Percentiles rank a stretch among this genome's conserved stretches.
Conservation (phyloP, 2,113 vertebrate genomes). For the Brevimyrus niger region DNA sequence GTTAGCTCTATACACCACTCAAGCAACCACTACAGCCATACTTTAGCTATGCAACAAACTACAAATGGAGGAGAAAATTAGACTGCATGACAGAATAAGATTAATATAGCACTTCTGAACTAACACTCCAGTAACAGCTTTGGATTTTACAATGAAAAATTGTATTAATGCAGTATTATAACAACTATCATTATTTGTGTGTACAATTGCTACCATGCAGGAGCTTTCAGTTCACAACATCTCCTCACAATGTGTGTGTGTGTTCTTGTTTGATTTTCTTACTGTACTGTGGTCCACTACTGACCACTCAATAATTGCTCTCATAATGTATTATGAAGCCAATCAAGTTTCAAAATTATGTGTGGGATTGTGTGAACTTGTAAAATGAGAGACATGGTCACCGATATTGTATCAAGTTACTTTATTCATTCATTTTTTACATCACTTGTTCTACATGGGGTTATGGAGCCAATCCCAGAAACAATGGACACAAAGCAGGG, state of each 20-base stretch:
- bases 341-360: background rate
- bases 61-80: background rate
- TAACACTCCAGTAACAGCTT: background rate
- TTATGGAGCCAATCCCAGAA: background rate
- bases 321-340: background rate
- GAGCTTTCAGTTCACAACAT: no score
- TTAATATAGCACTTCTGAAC: background rate
- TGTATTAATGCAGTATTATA: no score
- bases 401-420: background rate
- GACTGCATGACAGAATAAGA: background rate
- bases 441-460: background rate
- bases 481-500: background rate
- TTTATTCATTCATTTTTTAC: background rate
- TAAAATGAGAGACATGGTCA: background rate
- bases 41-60: background rate
- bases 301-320: background rate
- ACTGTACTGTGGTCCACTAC: background rate
- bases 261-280: background rate
- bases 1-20: background rate
- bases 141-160: background rate
- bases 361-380: background rate
- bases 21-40: background rate
- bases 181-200: no score
- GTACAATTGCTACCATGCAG: no score
- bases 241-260: background rate